These are phyloP conservation scores for Laticauda colubrina DNA, from an alignment of 2,113 vertebrate genomes.

Conservation along the genomic window DNA sequence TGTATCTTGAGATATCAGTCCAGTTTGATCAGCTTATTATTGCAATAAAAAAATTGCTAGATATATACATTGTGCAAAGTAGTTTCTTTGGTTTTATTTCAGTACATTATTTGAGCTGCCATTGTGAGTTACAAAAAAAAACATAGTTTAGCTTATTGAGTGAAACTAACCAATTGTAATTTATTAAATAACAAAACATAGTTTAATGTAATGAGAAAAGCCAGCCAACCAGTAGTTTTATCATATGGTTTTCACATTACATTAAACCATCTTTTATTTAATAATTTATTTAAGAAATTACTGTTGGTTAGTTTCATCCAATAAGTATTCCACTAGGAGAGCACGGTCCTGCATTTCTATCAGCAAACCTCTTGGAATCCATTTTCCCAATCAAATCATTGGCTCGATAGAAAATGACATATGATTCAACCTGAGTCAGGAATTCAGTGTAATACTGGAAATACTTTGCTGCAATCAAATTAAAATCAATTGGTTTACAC, in stretches of 20 bases:
- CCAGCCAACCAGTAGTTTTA: background rate
- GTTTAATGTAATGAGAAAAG: background rate
- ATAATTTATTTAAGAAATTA: background rate
- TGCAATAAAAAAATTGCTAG: background rate
- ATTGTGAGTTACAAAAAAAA: background rate
- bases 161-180: background rate
- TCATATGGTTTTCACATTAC: background rate
- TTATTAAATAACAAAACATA: background rate
- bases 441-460: background rate
- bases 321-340: background rate
- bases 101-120: background rate
- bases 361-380: background rate
- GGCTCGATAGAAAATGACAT: background rate
- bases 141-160: background rate
- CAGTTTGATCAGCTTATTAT: background rate
- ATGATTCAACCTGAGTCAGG: background rate
- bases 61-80: background rate
- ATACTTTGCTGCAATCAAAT: background rate
- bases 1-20: background rate
- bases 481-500: background rate
- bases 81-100: background rate
- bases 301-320: background rate
- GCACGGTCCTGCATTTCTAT: background rate
- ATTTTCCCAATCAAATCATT: background rate
- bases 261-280: background rate